Conservation (phyloP, 2,113 vertebrate species). For the Campylorhamphus procurvoides region DNA sequence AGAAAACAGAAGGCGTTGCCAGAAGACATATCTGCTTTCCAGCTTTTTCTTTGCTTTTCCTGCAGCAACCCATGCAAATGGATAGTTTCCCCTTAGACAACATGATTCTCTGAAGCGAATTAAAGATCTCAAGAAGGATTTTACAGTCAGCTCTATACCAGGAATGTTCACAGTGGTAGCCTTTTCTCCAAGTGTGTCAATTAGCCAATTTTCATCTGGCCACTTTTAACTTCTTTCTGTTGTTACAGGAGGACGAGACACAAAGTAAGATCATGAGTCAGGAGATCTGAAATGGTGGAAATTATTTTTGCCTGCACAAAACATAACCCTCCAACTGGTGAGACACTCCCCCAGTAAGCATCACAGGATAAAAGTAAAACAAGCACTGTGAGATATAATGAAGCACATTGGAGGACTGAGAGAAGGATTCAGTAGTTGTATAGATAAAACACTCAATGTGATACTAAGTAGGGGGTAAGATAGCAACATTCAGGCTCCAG, state of each 20-base stretch:
- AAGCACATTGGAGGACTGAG: background rate
- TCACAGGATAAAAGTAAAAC: background rate
- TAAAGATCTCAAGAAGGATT: background rate
- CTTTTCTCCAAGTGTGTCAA: background rate
- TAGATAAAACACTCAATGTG: background rate
- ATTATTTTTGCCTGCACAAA: background rate
- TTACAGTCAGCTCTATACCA: background rate
- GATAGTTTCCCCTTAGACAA: background rate
- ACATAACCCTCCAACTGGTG: background rate
- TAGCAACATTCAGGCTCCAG: background rate
- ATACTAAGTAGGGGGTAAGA: background rate
- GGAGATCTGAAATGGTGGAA: background rate
- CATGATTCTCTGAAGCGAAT: background rate
- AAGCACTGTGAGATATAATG: accelerated
- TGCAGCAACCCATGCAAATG: background rate
- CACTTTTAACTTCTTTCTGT: background rate
- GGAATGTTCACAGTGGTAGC: background rate
- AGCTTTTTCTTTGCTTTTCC: background rate
- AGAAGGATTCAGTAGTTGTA: background rate
- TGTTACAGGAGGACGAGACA: background rate
- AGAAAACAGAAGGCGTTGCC: background rate
- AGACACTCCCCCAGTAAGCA: background rate
- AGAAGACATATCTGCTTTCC: background rate
- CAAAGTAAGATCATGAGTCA: background rate
- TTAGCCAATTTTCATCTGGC: background rate